phyloP scores from a whole-genome alignment of 1,140 invertebrate species.

The Teleopsis dalmanni region DNA sequence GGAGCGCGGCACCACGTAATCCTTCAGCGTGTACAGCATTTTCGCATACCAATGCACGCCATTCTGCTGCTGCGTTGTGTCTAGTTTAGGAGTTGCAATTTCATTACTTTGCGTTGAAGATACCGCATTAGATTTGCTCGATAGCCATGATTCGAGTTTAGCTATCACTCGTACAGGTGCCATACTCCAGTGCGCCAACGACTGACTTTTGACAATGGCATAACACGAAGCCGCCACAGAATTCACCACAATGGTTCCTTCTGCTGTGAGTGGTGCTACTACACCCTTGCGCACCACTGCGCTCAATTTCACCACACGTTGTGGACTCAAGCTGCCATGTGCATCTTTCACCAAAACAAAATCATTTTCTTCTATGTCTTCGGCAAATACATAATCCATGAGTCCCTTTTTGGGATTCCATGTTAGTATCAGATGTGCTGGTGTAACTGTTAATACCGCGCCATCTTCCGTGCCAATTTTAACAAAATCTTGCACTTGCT shows the following conservation, averaged over 20 bases:
- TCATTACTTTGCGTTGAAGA: constrained; percentile 19
- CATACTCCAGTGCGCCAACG: constrained; percentile 76
- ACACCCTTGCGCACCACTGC: constrained; percentile 61
- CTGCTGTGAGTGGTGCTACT: constrained; percentile 80
- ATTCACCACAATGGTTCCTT: constrained; percentile 84
- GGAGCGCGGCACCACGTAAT: constrained; percentile 57
- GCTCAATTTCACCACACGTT: constrained; percentile 55
- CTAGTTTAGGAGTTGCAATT: constrained; percentile 7
- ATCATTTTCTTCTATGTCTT: constrained; percentile 47
- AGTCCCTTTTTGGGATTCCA: constrained; percentile 37
- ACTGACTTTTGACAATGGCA: constrained; percentile 78
- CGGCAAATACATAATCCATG: constrained; percentile 52
- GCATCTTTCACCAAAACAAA: constrained; percentile 47
- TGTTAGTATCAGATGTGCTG: constrained; percentile 67
- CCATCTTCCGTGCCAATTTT: constrained; percentile 63
- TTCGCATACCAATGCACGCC: constrained; percentile 86
- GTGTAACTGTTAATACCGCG: constrained; percentile 66
- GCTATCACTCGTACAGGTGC: constrained; percentile 62
- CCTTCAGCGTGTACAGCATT: constrained; percentile 63
- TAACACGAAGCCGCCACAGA: constrained; percentile 90
- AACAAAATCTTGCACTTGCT: constrained; percentile 62
- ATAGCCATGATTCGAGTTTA: constrained; percentile 43
- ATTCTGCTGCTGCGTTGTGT: constrained; percentile 19
- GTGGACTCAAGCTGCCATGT: constrained; percentile 49
- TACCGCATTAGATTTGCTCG: constrained; percentile 17